Evolutionary conservation across 2,888 invertebrate species (phyloP), one percentile per base, ranked within the genome.

Genomic region (Catocala sponsa): DNA sequence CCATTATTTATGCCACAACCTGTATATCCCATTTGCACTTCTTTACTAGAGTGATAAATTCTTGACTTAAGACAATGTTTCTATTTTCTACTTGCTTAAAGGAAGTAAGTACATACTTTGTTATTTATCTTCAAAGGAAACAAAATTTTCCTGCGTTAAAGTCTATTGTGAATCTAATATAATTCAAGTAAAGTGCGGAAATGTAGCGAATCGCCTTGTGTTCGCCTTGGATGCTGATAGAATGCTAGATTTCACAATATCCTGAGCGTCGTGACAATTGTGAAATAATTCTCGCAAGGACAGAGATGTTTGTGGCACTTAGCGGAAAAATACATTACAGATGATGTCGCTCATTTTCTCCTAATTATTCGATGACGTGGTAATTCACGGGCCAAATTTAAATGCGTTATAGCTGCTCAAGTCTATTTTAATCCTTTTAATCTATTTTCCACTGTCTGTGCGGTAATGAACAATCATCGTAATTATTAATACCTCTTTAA

Each of bases 111-210:
- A 12, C 0, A 4, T 25, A 25, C 25, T 25, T 25, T 25, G 25
- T 47, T 15, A 47, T 47, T 25, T 12, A 49, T n/a, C 2, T 49
- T 25, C 48, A 33, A 47, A 25, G 5, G 2, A 12, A 47, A 47
- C 15, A 11, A 68, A 72, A 58, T 73, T 12, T 62, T 61, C 58
- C 56, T 41, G 48, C 12, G 35, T 44, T 11, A 11, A 6, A 35
- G 32, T 57, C 57, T 68, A 74, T 70, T 70, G 60, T 59, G 53
- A 57, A 48, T 73, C 62, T 56, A 74, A 76, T 72, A 73, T 73
- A 77, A 72, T 79, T 80, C 76, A 68, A 74, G 72, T 59, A 63
- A 79, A 82, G 76, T 68, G 76, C 84, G 87, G 88, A 88, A 88
- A 80, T 59, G 12, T 12, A 12, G 13, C 59, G 55, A 47, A 41